These are phyloP conservation scores for Alouatta palliata DNA, from an alignment of 2,113 vertebrate genomes.

Conservation along the genomic window DNA sequence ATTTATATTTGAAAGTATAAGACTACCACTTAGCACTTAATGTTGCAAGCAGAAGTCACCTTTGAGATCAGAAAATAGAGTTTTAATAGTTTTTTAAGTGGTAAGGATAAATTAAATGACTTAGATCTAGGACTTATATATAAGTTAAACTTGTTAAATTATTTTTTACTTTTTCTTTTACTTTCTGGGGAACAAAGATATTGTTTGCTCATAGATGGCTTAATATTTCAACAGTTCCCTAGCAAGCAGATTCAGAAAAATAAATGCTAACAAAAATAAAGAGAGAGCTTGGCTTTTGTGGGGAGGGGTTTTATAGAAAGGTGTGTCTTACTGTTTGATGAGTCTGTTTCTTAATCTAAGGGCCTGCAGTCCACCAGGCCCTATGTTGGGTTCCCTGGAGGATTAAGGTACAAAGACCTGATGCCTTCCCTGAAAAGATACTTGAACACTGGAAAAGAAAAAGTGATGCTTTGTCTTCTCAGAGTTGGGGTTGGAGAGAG, in stretches of 20 bases:
- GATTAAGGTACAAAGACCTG: neutral
- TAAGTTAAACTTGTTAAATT: neutral
- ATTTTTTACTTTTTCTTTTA: neutral
- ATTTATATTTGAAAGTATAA: constrained; percentile 13
- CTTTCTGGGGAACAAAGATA: neutral
- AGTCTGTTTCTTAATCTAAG: neutral
- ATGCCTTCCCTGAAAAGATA: neutral
- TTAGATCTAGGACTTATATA: neutral
- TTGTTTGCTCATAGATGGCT: neutral
- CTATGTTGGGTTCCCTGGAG: neutral
- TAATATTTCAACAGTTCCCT: neutral
- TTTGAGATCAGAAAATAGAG: constrained; percentile 2
- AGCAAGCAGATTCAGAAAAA: too few species aligned
- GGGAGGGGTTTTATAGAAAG: neutral
- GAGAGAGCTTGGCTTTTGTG: neutral
- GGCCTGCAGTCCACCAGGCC: neutral
- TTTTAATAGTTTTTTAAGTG: neutral
- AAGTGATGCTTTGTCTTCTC: neutral
- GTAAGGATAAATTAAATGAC: neutral
- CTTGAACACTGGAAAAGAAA: neutral
- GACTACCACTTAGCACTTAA: neutral
- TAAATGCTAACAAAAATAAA: neutral
- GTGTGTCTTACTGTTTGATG: neutral
- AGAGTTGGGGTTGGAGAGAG: neutral
- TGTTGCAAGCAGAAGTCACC: neutral